Percentiles rank a stretch among this genome's conserved stretches.
These are phyloP conservation scores for Phyto melanocephala DNA, from an alignment of 2,888 invertebrate genomes.

Conservation along the genomic window DNA sequence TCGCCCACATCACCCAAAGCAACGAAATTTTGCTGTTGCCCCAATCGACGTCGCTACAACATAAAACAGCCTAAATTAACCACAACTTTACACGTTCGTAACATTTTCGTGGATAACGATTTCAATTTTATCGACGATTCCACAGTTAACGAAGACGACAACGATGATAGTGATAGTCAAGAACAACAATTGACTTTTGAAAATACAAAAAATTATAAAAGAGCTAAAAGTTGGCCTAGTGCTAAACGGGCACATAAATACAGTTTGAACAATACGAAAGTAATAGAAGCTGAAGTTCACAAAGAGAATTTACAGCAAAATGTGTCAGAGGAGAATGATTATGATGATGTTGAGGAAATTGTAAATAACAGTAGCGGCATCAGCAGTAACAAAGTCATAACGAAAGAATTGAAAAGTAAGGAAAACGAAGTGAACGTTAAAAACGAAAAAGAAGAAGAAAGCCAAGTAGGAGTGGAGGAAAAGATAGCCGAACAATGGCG, in stretches of 20 bases:
- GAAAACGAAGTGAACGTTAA: slow-evolving; percentile 52
- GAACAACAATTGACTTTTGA: slow-evolving; percentile 33
- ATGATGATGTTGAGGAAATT: slow-evolving; percentile 54
- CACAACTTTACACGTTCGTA: slow-evolving; percentile 72
- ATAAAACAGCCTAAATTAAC: slow-evolving; percentile 71
- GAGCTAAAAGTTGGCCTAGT: slow-evolving; percentile 62
- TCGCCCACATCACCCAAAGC: slow-evolving; percentile 75
- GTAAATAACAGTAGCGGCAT: slow-evolving; percentile 63
- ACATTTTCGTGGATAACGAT: slow-evolving; percentile 75
- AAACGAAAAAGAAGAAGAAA: background rate
- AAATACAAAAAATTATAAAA: slow-evolving; percentile 52
- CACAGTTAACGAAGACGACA: slow-evolving; percentile 67
- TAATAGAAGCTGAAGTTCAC: slow-evolving; percentile 46
- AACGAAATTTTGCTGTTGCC: slow-evolving; percentile 75
- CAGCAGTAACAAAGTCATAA: slow-evolving; percentile 69
- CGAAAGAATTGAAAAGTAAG: slow-evolving; percentile 56
- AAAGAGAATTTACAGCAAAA: slow-evolving; percentile 42
- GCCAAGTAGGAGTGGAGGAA: slow-evolving; percentile 2
- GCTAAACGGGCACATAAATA: slow-evolving; percentile 47
- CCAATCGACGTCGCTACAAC: slow-evolving; percentile 75
- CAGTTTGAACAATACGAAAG: slow-evolving; percentile 31
- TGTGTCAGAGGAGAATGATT: slow-evolving; percentile 36
- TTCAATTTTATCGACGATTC: slow-evolving; percentile 76
- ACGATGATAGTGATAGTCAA: slow-evolving; percentile 45
- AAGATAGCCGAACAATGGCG: slow-evolving; percentile 57